These are phyloP conservation scores for Cynocephalus volans DNA, from an alignment of 2,113 vertebrate species.

Conservation along the genomic window DNA sequence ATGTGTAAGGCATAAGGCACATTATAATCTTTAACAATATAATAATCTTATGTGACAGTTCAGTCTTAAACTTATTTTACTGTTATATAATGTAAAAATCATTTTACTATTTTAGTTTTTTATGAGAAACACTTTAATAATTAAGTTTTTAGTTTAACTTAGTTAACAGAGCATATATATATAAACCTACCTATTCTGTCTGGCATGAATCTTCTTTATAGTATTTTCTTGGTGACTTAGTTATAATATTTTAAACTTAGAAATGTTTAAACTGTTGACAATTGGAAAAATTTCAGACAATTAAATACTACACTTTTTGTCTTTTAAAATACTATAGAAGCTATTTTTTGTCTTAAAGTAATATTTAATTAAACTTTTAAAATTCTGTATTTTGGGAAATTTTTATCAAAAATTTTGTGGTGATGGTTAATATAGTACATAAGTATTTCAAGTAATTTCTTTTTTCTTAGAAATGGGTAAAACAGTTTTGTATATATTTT, in stretches of 20 bases:
- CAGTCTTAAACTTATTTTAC: constrained; percentile 18
- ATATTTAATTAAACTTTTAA: constrained; percentile 53
- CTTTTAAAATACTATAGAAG: background rate
- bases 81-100: background rate
- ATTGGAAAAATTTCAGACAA: background rate
- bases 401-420: background rate
- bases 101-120: constrained; percentile 10
- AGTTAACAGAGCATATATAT: background rate
- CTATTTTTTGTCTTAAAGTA: constrained; percentile 48
- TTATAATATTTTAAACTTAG: constrained; percentile 63
- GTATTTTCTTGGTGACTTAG: constrained; percentile 18
- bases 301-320: constrained; percentile 36
- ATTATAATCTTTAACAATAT: background rate
- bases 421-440: background rate
- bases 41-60: background rate
- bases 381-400: constrained; percentile 30
- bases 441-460: constrained; percentile 19
- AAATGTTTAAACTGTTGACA: constrained; percentile 51
- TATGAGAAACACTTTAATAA: constrained; percentile 61
- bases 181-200: background rate
- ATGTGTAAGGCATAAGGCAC: background rate
- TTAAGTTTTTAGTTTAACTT: constrained; percentile 38
- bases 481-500: background rate
- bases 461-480: constrained; percentile 47
- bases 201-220: constrained; percentile 27